Base-by-base conservation (phyloP, 2,113 vertebrate species). In the Nerophis lumbriciformis region DNA sequence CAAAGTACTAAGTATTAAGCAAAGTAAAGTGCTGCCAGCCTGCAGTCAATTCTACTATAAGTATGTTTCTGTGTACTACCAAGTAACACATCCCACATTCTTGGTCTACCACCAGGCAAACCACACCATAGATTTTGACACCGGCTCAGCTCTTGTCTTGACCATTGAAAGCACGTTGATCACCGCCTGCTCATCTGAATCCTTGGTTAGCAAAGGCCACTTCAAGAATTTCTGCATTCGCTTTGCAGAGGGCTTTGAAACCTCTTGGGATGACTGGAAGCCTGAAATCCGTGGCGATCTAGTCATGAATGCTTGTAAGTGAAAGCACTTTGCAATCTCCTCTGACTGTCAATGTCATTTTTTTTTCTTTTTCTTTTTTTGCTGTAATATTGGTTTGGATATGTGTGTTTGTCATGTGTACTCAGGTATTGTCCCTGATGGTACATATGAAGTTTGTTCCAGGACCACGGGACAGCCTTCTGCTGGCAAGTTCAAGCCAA, bases 141-240 rank as follows among this genome's bases (percentile, higher is more conserved):
- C 94, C 4, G 94, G 97, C 63, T 99, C 97, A 44, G 96, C 97
- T 15, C 80, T 99, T 76, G 97, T 99, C n/a, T 83, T 99, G 73
- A 99, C 97, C 63, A 98, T 99, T 45, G 97, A 98, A 84, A 99
- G 97, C 75, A 99, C 97, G 0, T 89, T 98, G 75, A 99, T 99
- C 85, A 98, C 96, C 21, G 97, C 97, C 72, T 99, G 97, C 81
- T 99, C 97, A 42, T 99, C 97, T 0, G 97, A 99, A 73, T 99
- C 97, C 39, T 87, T 99, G 65, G 97, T 99, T 58, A 99, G 97
- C 89, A 99, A 99, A 90, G 97, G 97, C 3, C 97, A 99, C 81
- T 99, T 99, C 81, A 99, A 99, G 87, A 98, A 97, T 80, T 99
- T 99, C 83, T 99, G 97, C 70, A 95, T 99, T 61, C 95, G 97